A percentile compares a stretch with the other conserved stretches of the same genome.
Conservation (phyloP, 1,140 invertebrate species). For the Octopus sinensis region DNA sequence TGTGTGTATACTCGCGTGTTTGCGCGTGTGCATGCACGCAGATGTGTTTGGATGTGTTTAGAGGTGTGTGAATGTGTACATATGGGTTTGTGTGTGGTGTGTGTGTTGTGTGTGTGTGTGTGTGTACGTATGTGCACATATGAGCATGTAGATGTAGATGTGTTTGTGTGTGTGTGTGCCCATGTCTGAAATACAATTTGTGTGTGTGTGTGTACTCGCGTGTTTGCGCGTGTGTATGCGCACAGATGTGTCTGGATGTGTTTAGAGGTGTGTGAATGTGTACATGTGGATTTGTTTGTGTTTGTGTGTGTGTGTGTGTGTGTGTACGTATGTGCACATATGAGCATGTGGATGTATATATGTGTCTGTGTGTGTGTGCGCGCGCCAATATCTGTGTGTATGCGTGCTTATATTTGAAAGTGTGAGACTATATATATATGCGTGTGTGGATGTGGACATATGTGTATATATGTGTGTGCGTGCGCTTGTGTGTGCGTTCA, state of each 20-base stretch:
- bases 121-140: neutral
- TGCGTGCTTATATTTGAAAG: neutral
- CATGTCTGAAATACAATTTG: too few relatives aligned
- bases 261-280: too few relatives aligned
- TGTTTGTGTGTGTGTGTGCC: neutral
- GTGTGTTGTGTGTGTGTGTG: neutral
- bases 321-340: neutral
- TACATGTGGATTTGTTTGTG: too few relatives aligned
- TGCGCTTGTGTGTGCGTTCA: neutral
- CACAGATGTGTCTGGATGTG: too few relatives aligned
- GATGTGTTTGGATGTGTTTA: too few relatives aligned
- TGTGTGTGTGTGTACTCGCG: too few relatives aligned
- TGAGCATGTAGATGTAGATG: neutral
- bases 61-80: too few relatives aligned
- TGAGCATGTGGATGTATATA: neutral
- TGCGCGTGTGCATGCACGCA: too few relatives aligned
- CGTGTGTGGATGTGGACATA: neutral
- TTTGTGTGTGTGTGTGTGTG: neutral
- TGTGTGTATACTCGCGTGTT: too few relatives aligned
- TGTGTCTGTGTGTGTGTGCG: neutral
- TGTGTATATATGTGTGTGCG: neutral
- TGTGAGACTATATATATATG: neutral
- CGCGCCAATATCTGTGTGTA: neutral
- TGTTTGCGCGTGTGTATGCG: too few relatives aligned
- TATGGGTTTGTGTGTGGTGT: too few relatives aligned